Evolutionary conservation across 2,797 vertebrate genomes (phyloP).

Genomic region (Gorsachius magnificus): DNA sequence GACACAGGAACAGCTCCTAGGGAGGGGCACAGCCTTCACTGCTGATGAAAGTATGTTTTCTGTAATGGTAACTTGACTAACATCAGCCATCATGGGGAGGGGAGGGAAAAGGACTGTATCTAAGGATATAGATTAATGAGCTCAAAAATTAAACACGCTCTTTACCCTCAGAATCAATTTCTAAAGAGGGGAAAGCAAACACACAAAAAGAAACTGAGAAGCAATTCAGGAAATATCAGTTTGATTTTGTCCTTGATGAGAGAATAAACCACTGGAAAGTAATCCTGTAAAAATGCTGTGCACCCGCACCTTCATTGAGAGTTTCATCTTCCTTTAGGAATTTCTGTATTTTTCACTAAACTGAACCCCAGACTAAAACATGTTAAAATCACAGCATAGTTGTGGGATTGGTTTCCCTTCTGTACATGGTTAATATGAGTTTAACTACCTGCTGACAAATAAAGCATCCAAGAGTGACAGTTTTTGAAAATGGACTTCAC

Average conservation of each 20-base stretch:
- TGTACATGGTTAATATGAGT: accelerated
- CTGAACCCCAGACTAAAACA: neutral
- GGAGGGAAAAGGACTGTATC: neutral
- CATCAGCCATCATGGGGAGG: neutral
- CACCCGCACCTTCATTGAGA: neutral
- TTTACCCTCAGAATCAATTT: neutral
- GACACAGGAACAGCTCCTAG: neutral
- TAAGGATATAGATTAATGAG: neutral
- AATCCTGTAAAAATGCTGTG: neutral
- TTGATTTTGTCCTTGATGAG: neutral
- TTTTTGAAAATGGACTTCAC: neutral
- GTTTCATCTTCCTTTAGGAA: neutral
- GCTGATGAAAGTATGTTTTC: neutral
- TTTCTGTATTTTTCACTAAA: neutral
- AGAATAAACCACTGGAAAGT: neutral
- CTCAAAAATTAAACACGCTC: neutral
- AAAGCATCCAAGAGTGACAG: neutral
- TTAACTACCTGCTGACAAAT: neutral
- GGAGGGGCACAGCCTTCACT: neutral
- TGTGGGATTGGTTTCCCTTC: neutral
- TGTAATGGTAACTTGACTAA: neutral
- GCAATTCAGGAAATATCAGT: neutral
- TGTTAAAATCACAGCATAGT: neutral
- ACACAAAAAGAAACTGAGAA: neutral
- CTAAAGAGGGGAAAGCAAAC: neutral